Percentiles rank a stretch among this genome's conserved stretches.
Evolutionary conservation across 1,140 invertebrate species (phyloP).

Genomic region (Solenopsis fugax): DNA sequence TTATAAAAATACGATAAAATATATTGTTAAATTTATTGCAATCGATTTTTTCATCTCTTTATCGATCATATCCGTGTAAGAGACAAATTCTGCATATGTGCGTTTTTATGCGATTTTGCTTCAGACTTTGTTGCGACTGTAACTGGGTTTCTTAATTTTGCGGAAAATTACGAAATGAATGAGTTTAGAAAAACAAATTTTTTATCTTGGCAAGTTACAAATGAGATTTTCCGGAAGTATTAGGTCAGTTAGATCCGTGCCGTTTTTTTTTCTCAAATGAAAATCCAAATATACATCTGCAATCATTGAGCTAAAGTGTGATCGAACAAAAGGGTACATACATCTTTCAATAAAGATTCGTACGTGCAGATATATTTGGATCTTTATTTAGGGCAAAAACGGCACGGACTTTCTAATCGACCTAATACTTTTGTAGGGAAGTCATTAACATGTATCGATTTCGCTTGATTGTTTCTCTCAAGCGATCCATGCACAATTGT

Average conservation of each 20-base stretch:
- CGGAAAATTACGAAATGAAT: background rate
- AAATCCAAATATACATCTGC: too few species aligned
- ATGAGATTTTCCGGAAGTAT: conserved; percentile 18
- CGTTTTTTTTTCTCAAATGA: too few species aligned
- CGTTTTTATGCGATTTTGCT: background rate
- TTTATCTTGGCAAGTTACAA: background rate
- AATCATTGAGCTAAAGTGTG: too few species aligned
- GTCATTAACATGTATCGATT: conserved; percentile 28
- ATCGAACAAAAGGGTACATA: too few species aligned
- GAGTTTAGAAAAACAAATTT: conserved; percentile 1
- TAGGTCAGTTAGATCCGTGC: too few species aligned
- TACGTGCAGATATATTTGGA: too few species aligned
- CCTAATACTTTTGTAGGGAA: background rate
- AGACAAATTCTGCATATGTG: background rate
- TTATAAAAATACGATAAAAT: background rate
- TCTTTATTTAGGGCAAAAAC: too few species aligned
- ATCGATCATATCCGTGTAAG: background rate
- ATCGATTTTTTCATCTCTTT: conserved; percentile 2
- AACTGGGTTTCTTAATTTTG: background rate
- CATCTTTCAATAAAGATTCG: too few species aligned
- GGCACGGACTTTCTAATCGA: too few species aligned
- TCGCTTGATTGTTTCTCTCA: background rate
- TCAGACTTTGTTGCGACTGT: background rate
- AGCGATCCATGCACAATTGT: background rate
- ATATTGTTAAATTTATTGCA: background rate